These are phyloP conservation scores for Tenebrio molitor DNA, from an alignment of 1,140 invertebrate species.

Conservation along the genomic window DNA sequence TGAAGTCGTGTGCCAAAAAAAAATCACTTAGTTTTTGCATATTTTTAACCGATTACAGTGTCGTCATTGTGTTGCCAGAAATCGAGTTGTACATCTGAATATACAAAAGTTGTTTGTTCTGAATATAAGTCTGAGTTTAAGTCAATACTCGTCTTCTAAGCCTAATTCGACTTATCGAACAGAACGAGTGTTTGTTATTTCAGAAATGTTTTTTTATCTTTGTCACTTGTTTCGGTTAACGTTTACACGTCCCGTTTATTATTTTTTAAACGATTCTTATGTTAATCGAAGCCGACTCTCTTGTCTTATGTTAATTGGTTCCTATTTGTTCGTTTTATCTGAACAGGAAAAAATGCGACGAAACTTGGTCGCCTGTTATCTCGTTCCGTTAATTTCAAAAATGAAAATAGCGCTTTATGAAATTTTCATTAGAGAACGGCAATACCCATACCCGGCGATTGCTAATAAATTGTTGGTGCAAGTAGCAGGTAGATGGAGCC, in stretches of 20 bases:
- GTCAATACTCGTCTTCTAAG: background rate
- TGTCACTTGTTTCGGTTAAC: background rate
- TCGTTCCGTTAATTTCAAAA: too few relatives aligned
- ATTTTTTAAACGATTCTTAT: constrained; percentile 35
- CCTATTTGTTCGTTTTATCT: constrained; percentile 9
- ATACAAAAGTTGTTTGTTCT: too few relatives aligned
- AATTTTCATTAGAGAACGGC: constrained; percentile 25
- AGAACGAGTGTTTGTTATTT: constrained; percentile 22
- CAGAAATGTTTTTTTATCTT: background rate
- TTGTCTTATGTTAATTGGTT: constrained; percentile 32
- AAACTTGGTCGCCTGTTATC: too few relatives aligned
- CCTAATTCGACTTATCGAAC: constrained; percentile 6
- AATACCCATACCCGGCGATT: constrained; percentile 19
- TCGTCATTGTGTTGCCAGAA: too few relatives aligned
- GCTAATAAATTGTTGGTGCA: constrained; percentile 34
- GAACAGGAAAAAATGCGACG: too few relatives aligned
- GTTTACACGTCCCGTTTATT: constrained; percentile 6
- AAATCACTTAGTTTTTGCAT: too few relatives aligned
- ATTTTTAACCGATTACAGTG: too few relatives aligned
- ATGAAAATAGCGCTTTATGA: background rate
- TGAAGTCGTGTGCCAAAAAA: too few relatives aligned
- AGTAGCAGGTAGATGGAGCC: constrained; percentile 36
- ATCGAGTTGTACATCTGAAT: too few relatives aligned
- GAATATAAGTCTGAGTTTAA: too few relatives aligned
- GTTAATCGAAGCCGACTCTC: constrained; percentile 5